These are phyloP conservation scores for Nicator chloris DNA, from an alignment of 2,113 vertebrate genomes.

Conservation along the genomic window DNA sequence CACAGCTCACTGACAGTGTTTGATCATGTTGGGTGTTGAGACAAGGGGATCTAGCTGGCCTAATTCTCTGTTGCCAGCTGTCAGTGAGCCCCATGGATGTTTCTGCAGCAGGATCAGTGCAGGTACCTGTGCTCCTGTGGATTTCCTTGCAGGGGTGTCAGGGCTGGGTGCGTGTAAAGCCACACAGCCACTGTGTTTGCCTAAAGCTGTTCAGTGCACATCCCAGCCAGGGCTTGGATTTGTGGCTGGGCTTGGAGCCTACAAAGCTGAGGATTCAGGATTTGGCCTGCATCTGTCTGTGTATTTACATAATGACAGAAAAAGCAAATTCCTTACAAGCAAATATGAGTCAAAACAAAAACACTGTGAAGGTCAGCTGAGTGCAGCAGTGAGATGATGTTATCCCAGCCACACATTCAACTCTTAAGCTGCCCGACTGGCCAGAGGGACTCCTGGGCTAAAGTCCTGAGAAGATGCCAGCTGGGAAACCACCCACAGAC, in stretches of 20 bases:
- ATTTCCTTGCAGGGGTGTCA: background rate
- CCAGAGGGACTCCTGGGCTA: background rate
- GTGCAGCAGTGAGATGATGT: conserved; percentile 13
- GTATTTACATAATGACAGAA: conserved; percentile 33
- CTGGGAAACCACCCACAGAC: conserved; percentile 46
- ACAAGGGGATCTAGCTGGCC: background rate
- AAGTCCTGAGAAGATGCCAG: conserved; percentile 44
- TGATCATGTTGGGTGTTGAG: background rate
- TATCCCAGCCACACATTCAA: background rate
- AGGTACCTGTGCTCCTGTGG: background rate
- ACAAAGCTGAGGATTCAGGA: background rate
- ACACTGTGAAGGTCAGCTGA: conserved; percentile 44
- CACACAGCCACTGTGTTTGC: background rate
- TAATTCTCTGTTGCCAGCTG: background rate
- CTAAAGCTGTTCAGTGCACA: background rate
- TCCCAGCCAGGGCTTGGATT: background rate
- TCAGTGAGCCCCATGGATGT: background rate
- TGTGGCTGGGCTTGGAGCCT: conserved; percentile 14
- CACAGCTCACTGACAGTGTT: background rate
- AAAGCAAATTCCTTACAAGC: conserved; percentile 40
- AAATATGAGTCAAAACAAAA: conserved; percentile 62
- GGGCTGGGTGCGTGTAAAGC: background rate
- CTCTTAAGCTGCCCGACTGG: background rate
- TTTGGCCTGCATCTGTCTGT: conserved; percentile 1
- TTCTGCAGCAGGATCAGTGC: background rate